These are phyloP conservation scores for Nebria brevicollis DNA, from an alignment of 2,888 invertebrate genomes.

Conservation along the genomic window DNA sequence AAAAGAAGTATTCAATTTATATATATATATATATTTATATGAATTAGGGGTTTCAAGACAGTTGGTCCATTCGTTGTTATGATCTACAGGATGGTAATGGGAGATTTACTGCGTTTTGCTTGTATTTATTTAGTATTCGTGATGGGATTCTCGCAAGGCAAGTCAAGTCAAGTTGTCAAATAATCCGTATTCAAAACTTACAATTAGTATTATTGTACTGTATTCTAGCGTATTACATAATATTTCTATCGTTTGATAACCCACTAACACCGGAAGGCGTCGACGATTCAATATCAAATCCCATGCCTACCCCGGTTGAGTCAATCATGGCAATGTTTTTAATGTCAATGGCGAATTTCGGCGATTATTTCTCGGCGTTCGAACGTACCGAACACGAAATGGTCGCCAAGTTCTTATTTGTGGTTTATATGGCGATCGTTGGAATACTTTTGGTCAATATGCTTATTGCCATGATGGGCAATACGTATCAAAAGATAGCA, in stretches of 20 bases:
- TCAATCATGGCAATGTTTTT: slow-evolving; percentile 98
- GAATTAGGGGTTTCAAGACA: slow-evolving; percentile 90
- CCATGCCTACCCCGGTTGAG: slow-evolving; percentile 92
- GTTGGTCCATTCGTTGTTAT: slow-evolving; percentile 99
- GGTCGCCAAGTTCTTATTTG: slow-evolving; percentile 88
- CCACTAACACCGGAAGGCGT: slow-evolving; percentile 84
- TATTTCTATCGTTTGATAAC: slow-evolving; percentile 88
- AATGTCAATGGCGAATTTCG: slow-evolving; percentile 97
- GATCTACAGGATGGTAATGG: slow-evolving; percentile 99
- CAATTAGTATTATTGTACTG: slow-evolving; percentile 41
- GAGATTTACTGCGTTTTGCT: slow-evolving; percentile 94
- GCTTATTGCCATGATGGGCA: slow-evolving; percentile 99
- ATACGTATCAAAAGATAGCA: slow-evolving; percentile 97
- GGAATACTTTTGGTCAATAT: slow-evolving; percentile 95
- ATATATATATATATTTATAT: slow-evolving; percentile 52
- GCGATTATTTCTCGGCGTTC: slow-evolving; percentile 92
- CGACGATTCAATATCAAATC: slow-evolving; percentile 84
- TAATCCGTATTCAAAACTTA: background rate
- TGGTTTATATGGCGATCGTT: slow-evolving; percentile 97
- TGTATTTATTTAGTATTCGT: slow-evolving; percentile 97
- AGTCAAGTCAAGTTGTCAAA: slow-evolving; percentile 69
- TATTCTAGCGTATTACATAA: slow-evolving; percentile 85
- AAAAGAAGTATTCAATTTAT: slow-evolving; percentile 34
- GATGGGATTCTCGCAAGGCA: slow-evolving; percentile 96
- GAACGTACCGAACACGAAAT: slow-evolving; percentile 88